phyloP scores from a whole-genome alignment of 2,888 invertebrate genomes.

The Andricus curvator region DNA sequence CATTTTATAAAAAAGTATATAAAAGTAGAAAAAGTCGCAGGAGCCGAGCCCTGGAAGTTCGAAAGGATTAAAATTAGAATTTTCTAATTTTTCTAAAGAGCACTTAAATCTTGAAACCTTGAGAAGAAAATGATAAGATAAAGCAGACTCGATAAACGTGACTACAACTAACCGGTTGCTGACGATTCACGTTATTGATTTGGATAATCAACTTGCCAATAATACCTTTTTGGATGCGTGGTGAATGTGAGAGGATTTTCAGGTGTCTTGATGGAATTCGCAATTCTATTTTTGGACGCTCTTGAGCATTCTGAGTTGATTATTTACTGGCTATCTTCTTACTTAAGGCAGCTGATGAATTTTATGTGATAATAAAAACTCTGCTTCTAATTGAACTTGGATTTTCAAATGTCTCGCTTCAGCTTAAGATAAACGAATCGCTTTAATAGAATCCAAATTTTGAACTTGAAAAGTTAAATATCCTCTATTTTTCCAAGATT shows the following conservation, averaged over 20 bases:
- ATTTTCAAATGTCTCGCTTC: neutral
- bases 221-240: constrained; percentile 10
- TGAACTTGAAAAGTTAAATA: neutral
- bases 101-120: neutral
- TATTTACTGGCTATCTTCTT: constrained; percentile 1
- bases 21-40: too few species aligned
- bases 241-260: neutral
- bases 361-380: neutral
- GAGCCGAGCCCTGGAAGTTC: too few species aligned
- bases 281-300: constrained; percentile 27
- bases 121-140: constrained; percentile 9
- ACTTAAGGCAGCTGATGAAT: constrained; percentile 5
- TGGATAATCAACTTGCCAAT: constrained; percentile 26
- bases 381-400: neutral
- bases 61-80: neutral
- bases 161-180: constrained; percentile 16
- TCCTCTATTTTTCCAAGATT: too few species aligned
- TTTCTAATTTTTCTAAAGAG: neutral
- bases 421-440: neutral
- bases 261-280: neutral
- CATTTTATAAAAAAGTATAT: too few species aligned
- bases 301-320: neutral
- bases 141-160: neutral
- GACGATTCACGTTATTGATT: constrained; percentile 28
- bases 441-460: neutral